phyloP scores from a whole-genome alignment of 2,888 invertebrate genomes.

The Lepeophtheirus nordmannii region DNA sequence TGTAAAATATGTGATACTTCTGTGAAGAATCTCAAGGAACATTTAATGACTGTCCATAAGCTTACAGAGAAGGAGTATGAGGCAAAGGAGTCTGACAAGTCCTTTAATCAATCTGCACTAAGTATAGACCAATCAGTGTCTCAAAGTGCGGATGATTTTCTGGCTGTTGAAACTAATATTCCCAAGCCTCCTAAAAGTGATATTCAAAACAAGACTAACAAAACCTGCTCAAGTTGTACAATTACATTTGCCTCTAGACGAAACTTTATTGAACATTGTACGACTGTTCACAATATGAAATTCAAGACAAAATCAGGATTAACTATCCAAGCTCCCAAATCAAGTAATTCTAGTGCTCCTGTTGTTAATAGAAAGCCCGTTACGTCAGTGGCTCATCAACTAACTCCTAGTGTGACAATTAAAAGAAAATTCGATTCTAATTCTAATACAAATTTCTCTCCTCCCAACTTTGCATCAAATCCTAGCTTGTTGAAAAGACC shows the following conservation, averaged over 20 bases:
- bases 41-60: conserved; percentile 19
- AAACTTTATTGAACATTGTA: conserved; percentile 23
- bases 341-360: neutral
- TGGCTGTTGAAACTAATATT: conserved; percentile 2
- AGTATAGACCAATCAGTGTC: neutral
- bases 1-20: conserved; percentile 19
- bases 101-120: neutral
- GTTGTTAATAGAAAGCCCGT: neutral
- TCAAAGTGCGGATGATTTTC: too few relatives aligned
- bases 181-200: conserved; percentile 22
- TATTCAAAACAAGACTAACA: conserved; percentile 23
- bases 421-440: neutral
- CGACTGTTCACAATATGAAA: conserved; percentile 21
- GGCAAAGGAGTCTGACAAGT: neutral
- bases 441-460: neutral
- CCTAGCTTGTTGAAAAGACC: neutral
- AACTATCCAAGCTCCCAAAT: conserved; percentile 4
- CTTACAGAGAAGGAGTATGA: conserved; percentile 23
- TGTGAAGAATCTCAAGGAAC: conserved; percentile 23
- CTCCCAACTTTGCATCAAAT: neutral
- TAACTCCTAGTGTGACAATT: conserved; percentile 3
- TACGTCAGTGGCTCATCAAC: neutral
- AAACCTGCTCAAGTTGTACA: conserved; percentile 13
- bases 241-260: conserved; percentile 20
- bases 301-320: conserved; percentile 21